Evolutionary conservation across 2,113 vertebrate species (phyloP).

Genomic region (Festucalex cinctus): DNA sequence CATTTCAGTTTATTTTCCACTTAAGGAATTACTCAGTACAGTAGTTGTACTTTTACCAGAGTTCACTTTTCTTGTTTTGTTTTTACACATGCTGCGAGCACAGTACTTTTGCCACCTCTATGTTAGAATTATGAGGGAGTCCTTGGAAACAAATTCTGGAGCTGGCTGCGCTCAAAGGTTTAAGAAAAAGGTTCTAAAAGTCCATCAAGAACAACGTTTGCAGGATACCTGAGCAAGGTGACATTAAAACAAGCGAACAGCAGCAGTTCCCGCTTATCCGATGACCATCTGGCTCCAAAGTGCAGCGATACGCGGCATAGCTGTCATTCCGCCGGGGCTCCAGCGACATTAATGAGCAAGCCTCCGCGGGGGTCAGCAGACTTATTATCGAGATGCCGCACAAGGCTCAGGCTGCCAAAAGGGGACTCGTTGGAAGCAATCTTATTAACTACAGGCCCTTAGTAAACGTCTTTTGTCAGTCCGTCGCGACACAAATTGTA

Average conservation of each 20-base stretch:
- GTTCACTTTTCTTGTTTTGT: no score
- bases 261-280: slow-evolving; percentile 36
- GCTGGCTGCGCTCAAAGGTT: no score
- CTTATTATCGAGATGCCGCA: slow-evolving; percentile 19
- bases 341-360: slow-evolving; percentile 24
- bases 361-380: neutral
- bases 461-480: neutral
- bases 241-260: slow-evolving; percentile 20
- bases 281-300: slow-evolving; percentile 19
- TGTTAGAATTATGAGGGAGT: no score
- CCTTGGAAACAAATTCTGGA: no score
- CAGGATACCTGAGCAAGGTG: slow-evolving; percentile 21
- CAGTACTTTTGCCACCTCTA: no score
- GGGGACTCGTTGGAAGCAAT: neutral
- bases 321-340: slow-evolving; percentile 50
- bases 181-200: neutral
- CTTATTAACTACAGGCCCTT: neutral
- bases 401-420: slow-evolving; percentile 1
- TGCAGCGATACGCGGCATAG: slow-evolving; percentile 43
- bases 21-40: no score
- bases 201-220: neutral
- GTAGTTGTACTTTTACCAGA: no score
- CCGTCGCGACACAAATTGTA: neutral
- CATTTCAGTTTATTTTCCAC: no score
- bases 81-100: no score